Evolutionary conservation across 2,888 invertebrate species (phyloP), one percentile per base, ranked within the genome.

Genomic region (Proisotoma minuta): DNA sequence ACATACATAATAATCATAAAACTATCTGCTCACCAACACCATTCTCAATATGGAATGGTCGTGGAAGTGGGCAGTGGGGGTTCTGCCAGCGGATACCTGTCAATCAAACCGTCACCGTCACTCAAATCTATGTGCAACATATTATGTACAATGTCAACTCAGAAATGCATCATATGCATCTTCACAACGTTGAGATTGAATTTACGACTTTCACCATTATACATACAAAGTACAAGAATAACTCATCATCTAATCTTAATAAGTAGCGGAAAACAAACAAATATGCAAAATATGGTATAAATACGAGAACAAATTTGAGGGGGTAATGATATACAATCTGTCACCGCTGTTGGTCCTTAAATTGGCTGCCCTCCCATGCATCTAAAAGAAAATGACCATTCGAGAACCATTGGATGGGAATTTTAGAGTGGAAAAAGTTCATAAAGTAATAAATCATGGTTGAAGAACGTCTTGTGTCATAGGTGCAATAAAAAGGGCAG

Each of bases 371-470:
- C 34, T 54, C 54, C 54, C 23, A 10, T 57, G 4, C 57, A 18
- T 54, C 10, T 18, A 23, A 3, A 18, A 24, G 15, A 28, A 27
- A 23, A 18, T 18, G 53, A 2, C 2, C 51, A n/a, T 23, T 51
- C 34, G 34, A 12, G 12, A 34, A 10, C 8, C 34, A 34, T 10
- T 15, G 34, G 8, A 8, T 10, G 12, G 34, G 18, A 61, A 52
- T 15, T 49, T 12, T 51, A 51, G n/a, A 51, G 28, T 28, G 51
- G 18, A 39, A 50, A 57, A 61, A 57, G 57, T 50, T 57, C 61
- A 61, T 62, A 51, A 62, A 62, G 47, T 43, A 56, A 62, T 62
- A 62, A 62, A 62, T 62, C 58, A 62, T 34, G 56, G 49, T 24
- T 49, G 57, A 22, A 50, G 57, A 22, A 57, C 57, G 34, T 58